A percentile compares a stretch with the other conserved stretches of the same genome.
Evolutionary conservation across 2,113 vertebrate species (phyloP).

Genomic region (Limnothrissa miodon): DNA sequence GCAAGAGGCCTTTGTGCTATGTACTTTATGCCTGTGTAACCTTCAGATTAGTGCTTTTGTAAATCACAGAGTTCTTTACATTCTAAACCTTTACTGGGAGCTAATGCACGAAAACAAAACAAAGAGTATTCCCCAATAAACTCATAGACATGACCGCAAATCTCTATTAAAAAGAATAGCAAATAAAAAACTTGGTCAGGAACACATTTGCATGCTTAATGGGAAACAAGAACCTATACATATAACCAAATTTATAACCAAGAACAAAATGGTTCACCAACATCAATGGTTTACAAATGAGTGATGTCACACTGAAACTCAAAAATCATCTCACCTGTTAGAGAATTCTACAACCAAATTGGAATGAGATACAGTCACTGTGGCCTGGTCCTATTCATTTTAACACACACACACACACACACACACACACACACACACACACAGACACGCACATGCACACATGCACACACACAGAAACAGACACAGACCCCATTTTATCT

Average conservation of each 20-base stretch:
- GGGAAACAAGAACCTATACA: neutral
- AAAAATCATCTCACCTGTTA: neutral
- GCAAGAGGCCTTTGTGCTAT: neutral
- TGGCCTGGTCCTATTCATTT: neutral
- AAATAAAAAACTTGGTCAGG: neutral
- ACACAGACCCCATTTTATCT: neutral
- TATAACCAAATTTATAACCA: neutral
- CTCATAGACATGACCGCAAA: neutral
- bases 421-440: conserved; percentile 11
- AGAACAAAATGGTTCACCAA: neutral
- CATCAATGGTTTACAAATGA: neutral
- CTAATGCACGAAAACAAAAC: neutral
- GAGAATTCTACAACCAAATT: neutral
- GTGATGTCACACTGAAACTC: neutral
- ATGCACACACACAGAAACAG: neutral
- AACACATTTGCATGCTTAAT: neutral
- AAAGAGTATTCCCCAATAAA: neutral
- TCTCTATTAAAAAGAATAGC: neutral
- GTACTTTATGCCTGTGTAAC: neutral
- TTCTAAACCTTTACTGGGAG: neutral
- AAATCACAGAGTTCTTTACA: neutral
- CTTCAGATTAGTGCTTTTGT: neutral
- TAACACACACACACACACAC: neutral
- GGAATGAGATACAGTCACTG: neutral
- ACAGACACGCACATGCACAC: neutral